Evolutionary conservation across 2,797 vertebrate species (phyloP).

Genomic region (Erethizon dorsatum): DNA sequence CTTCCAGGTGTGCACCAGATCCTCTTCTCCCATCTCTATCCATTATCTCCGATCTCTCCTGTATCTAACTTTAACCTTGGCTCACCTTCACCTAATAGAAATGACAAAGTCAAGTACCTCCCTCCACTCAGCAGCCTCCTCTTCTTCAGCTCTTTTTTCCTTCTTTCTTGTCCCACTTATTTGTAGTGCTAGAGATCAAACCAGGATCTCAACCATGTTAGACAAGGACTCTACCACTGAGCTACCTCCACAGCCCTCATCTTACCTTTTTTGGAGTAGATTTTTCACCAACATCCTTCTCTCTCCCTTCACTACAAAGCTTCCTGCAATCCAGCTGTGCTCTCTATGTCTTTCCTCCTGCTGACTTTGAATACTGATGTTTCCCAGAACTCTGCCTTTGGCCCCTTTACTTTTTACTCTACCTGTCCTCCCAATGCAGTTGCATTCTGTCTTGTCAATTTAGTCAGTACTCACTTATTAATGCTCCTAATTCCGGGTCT

Average conservation of each 20-base stretch:
- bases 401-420: background rate
- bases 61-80: background rate
- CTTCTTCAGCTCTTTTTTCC: background rate
- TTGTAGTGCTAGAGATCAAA: background rate
- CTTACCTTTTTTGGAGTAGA: background rate
- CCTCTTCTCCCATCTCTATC: background rate
- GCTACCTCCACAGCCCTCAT: background rate
- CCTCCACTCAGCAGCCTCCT: background rate
- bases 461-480: background rate
- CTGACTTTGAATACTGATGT: background rate
- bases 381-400: slow-evolving; percentile 9
- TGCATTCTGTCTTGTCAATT: background rate
- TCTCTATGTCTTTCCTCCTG: background rate
- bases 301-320: background rate
- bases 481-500: background rate
- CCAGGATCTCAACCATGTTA: background rate
- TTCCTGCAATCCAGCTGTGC: background rate
- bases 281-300: background rate
- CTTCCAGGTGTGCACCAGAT: background rate
- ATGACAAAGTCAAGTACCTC: background rate
- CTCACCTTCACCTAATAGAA: background rate
- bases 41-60: background rate
- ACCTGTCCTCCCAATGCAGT: background rate
- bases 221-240: background rate
- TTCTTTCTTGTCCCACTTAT: background rate